Evolutionary conservation across 2,888 invertebrate genomes (phyloP), one percentile per base, ranked within the genome.

Genomic region (Dexiosoma caninum): DNA sequence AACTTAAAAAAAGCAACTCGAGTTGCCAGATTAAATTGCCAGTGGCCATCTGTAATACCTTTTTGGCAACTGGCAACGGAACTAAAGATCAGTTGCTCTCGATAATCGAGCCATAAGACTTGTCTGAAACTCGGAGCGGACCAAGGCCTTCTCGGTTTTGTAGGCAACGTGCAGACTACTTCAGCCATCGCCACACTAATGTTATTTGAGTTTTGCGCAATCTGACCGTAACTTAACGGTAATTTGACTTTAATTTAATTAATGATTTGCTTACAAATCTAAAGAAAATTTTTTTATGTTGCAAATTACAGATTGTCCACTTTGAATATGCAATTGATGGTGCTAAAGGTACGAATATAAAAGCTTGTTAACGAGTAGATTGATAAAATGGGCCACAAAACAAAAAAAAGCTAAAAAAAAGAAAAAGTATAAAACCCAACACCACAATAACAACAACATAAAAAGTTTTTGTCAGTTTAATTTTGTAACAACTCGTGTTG

Each of bases 341-440:
- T 79, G 83, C 83, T 83, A 84, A 83, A 82, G 78, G 83, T 83
- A 64, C 14, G n/a, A 42, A 42, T 35, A 44, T 30, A 53, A 81
- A 81, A 72, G 75, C 46, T 71, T 66, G 71, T 76, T 74, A 72
- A 59, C 57, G 72, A 83, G 82, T 79, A 82, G 77, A 78, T 83
- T 78, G 82, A 74, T 81, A 78, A 83, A 83, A 79, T 83, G 83
- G 83, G 82, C 83, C 83, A 83, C 74, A 79, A 82, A 66, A 35
- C 53, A 37, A 53, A 62, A 27, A 27, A 27, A 6, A 3, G 3
- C 6, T 5, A 27, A 14, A 19, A 30, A 64, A 64, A n/a, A 57
- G 2, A 53, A 57, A 66, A 32, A 27, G 8, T n/a, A n/a, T n/a
- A n/a, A n/a, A n/a, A n/a, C n/a, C n/a, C 1, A 62, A 49, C 12